phyloP scores from a whole-genome alignment of 2,113 vertebrate species.

The Erpornis zantholeuca region DNA sequence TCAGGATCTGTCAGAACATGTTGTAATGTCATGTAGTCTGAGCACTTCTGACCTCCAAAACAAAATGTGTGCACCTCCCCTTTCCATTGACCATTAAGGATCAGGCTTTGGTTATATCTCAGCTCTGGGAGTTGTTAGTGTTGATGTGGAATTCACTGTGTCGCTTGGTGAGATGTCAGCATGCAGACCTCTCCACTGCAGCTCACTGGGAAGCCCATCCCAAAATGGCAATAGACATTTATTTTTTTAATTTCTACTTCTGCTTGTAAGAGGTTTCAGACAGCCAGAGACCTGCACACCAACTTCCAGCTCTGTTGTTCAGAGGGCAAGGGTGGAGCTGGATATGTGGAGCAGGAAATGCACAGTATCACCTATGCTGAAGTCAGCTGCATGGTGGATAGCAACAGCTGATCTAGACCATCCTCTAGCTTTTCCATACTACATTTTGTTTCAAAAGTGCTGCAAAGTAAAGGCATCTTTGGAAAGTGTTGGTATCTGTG shows the following conservation, averaged over 20 bases:
- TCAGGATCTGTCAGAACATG: not conserved
- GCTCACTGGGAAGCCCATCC: not conserved
- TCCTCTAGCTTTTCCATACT: not conserved
- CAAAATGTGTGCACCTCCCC: not conserved
- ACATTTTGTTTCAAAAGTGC: not conserved
- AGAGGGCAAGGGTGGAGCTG: not conserved
- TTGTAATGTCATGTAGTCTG: not conserved
- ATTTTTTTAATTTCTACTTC: not conserved
- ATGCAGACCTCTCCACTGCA: not conserved
- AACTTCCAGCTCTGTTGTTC: not conserved
- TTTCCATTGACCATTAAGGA: not conserved
- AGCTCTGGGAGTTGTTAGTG: not conserved
- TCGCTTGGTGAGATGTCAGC: accelerated
- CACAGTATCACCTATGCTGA: not conserved
- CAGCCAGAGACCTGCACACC: not conserved
- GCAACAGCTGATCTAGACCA: not conserved
- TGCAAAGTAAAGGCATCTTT: not conserved
- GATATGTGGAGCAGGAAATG: not conserved
- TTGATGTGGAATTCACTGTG: not conserved
- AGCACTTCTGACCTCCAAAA: not conserved
- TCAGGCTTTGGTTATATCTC: not conserved
- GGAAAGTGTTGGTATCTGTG: not conserved
- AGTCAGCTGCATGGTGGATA: not conserved
- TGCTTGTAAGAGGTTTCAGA: not conserved
- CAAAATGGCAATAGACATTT: not conserved